Evolutionary conservation across 2,797 vertebrate species (phyloP), one percentile per base, ranked within the genome.

Genomic region (Dromococcyx pavoninus): DNA sequence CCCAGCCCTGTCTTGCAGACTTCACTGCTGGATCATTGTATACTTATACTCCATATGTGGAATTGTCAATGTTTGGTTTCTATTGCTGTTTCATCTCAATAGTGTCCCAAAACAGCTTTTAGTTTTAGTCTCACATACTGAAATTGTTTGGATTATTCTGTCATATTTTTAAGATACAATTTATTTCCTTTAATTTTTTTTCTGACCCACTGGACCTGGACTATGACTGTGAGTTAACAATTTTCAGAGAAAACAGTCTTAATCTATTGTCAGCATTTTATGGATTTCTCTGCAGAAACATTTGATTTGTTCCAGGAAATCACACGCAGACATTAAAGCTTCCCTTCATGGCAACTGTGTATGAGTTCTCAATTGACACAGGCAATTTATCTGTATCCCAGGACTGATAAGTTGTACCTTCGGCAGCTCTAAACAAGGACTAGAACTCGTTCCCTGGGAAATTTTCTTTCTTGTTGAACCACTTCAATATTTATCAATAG

Each of bases 231-330:
- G 22, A 71, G 15, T 58, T 77, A 77, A 61, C 12, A 28, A 6
- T 81, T 85, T 88, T 39, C 39, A 73, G 39, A 44, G 41, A 88
- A 93, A 87, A 62, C 19, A 48, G 24, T 58, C 37, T 66, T 72
- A 56, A 72, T 60, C 9, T 39, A 46, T 28, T 71, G 66, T 64
- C 57, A 54, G 44, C 35, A 58, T 92, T 87, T 89, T 87, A 77
- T 72, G 75, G 23, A 18, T 35, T 95, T n/a, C 57, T 92, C 33
- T 86, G 48, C 77, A 76, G 77, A 61, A 86, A 76, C 2, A 2
- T 79, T 78, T 74, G 48, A 57, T 92, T 89, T 93, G 75, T 91
- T 96, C 74, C 84, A 87, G 84, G 91, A 95, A 93, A 86, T 91
- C 75, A 72, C 58, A 54, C 33, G 74, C 53, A 77, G 61, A 30